phyloP scores from a whole-genome alignment of 2,113 vertebrate genomes.

The Callopanchax toddi region DNA sequence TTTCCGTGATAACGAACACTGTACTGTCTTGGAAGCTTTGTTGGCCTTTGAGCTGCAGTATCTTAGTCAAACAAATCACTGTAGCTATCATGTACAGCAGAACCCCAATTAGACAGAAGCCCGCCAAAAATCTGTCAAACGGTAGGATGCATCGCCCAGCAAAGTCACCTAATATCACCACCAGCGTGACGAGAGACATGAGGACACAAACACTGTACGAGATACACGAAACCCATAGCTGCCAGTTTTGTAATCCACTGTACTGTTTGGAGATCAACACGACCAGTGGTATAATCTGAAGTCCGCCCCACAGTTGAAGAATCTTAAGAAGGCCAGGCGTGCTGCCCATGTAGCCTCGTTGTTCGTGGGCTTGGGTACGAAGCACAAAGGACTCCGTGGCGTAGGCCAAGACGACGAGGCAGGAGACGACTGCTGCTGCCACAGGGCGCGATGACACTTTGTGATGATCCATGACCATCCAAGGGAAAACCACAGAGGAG shows the following conservation, averaged over 20 bases:
- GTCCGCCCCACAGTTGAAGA: constrained; percentile 73
- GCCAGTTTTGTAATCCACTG: constrained; percentile 17
- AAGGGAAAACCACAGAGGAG: constrained; percentile 63
- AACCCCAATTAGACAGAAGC: constrained; percentile 70
- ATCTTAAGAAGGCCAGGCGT: constrained; percentile 77
- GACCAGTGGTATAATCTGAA: constrained; percentile 64
- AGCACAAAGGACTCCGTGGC: constrained; percentile 65
- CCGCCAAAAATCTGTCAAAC: constrained; percentile 71
- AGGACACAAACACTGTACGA: constrained; percentile 64
- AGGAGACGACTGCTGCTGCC: constrained; percentile 55
- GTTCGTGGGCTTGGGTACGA: constrained; percentile 52
- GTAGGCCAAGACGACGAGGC: constrained; percentile 72
- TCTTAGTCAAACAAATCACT: constrained; percentile 63
- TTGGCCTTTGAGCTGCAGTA: constrained; percentile 13
- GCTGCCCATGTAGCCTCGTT: constrained; percentile 80
- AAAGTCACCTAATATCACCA: constrained; percentile 76
- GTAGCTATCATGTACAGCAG: constrained; percentile 71
- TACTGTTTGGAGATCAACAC: accelerated
- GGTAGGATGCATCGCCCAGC: constrained; percentile 71
- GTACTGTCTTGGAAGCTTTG: accelerated
- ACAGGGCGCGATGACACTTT: accelerated
- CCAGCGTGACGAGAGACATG: constrained; percentile 65
- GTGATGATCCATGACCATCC: constrained; percentile 23
- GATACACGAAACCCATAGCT: constrained; percentile 30
- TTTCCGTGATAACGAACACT: constrained; percentile 54